These are phyloP conservation scores for Kryptolebias marmoratus DNA, from an alignment of 2,113 vertebrate species.

Conservation along the genomic window DNA sequence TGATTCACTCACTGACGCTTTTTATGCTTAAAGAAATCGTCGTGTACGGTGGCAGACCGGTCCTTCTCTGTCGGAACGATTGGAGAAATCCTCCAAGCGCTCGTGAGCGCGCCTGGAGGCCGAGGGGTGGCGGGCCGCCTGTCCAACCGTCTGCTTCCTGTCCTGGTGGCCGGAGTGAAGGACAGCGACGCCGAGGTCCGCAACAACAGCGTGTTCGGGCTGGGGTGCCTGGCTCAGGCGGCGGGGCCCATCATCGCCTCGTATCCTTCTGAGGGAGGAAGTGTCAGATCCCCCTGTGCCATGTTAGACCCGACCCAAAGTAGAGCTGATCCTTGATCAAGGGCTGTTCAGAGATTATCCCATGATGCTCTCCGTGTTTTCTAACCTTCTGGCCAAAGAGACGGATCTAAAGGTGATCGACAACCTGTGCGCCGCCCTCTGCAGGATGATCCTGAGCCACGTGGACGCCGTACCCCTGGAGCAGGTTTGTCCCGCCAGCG, in stretches of 20 bases:
- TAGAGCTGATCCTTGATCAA: constrained; percentile 56
- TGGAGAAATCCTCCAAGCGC: constrained; percentile 83
- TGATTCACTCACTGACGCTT: background rate
- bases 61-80: constrained; percentile 88
- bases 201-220: constrained; percentile 88
- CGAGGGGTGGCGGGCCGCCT: constrained; percentile 74
- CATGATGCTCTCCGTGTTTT: constrained; percentile 84
- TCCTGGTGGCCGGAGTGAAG: constrained; percentile 77
- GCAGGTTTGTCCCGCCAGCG: constrained; percentile 77
- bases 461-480: constrained; percentile 79
- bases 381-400: constrained; percentile 84
- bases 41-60: constrained; percentile 85
- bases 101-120: constrained; percentile 71
- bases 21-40: constrained; percentile 80
- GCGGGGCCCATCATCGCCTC: constrained; percentile 79
- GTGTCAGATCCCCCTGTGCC: too few relatives aligned
- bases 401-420: constrained; percentile 83
- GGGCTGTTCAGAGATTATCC: constrained; percentile 81
- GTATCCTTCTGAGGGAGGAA: constrained; percentile 74
- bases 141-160: constrained; percentile 83
- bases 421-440: constrained; percentile 90
- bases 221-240: constrained; percentile 86
- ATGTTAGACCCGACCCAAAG: background rate
- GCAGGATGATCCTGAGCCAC: constrained; percentile 85
- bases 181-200: constrained; percentile 87